Evolutionary conservation across 1,140 invertebrate species (phyloP), one percentile per base, ranked within the genome.

Genomic region (Bombus impatiens): DNA sequence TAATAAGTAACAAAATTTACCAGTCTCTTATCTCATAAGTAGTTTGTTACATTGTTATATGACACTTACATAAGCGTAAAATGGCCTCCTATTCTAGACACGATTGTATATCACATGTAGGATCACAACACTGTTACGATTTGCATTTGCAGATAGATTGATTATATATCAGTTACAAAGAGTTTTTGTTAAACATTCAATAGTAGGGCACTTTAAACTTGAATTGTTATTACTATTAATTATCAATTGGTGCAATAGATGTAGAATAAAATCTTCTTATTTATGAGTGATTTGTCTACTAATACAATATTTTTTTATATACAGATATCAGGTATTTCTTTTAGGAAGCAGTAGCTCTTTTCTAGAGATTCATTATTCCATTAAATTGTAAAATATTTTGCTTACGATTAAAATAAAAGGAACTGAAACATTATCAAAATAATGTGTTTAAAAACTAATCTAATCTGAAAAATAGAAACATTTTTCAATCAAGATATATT

Each of bases 101-200:
- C 86, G 92, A 94, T 92, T 78, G 90, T 85, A 88, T 95, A 94
- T 94, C 94, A 95, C 94, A 94, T 94, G 87, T 94, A 94, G 91
- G 92, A 95, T 95, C 94, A 95, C 93, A 95, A 94, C 93, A 94
- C 89, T 92, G 92, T 93, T 93, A 94, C 90, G 91, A 92, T 82
- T 93, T 93, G 91, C 87, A 89, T 89, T 93, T 94, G 77, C 88
- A 92, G 90, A 92, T 92, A 93, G 92, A 89, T 87, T 86, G 92
- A 89, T 89, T 91, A 92, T 75, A 89, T 86, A 91, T 91, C 65
- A 91, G 88, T 89, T 67, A 89, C 86, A 91, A 92, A 90, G 80
- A 91, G 88, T 79, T 87, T 91, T 90, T 91, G 86, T 92, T 93
- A 88, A 94, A 95, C 93, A 94, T 93, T 91, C 74, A 94, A 91